Evolutionary conservation across 2,113 vertebrate genomes (phyloP).

Genomic region (Mirounga angustirostris): DNA sequence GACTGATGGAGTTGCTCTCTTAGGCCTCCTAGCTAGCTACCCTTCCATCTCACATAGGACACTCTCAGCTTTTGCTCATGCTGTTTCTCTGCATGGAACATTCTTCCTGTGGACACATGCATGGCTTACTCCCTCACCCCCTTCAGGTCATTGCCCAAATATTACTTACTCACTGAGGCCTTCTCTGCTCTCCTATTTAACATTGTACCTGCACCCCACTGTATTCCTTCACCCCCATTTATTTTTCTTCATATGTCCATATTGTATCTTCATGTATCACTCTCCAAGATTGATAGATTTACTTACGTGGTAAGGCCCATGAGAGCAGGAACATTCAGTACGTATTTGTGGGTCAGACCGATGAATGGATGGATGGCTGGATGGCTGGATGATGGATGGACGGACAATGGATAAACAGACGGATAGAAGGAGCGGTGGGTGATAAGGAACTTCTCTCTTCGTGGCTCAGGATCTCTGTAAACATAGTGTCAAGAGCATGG

Average conservation of each 20-base stretch:
- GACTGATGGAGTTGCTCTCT: neutral
- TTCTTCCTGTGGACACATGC: neutral
- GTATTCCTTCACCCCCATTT: neutral
- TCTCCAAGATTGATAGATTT: neutral
- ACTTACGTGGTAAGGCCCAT: neutral
- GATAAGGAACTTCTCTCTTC: neutral
- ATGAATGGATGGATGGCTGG: neutral
- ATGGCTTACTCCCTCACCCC: neutral
- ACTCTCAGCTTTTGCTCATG: neutral
- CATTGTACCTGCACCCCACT: neutral
- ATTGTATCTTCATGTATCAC: neutral
- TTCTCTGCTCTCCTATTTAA: neutral
- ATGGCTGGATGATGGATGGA: neutral
- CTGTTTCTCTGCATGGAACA: neutral
- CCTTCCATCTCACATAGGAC: neutral
- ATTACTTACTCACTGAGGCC: neutral
- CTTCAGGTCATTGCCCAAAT: neutral
- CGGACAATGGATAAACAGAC: neutral
- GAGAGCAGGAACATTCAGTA: neutral
- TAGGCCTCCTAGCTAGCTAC: neutral
- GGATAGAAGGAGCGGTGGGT: neutral
- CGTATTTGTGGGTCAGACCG: neutral
- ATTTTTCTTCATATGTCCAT: constrained; percentile 11
- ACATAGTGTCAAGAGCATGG: neutral
- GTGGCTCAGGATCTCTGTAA: neutral